Evolutionary conservation across 2,888 invertebrate genomes (phyloP).

Genomic region (Acrocyrtus sp.): DNA sequence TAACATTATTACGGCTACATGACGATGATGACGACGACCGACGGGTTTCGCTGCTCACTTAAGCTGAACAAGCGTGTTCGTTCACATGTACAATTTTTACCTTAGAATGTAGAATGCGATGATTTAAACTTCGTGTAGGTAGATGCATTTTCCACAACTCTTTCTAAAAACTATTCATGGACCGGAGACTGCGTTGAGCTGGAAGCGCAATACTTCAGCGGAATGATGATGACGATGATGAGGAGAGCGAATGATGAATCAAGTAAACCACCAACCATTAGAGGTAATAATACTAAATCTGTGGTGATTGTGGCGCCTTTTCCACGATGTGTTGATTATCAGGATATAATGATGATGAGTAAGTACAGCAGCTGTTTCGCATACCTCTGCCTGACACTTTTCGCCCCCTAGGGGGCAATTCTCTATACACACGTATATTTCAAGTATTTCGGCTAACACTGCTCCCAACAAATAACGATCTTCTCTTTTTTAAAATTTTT

Average conservation of each 20-base stretch:
- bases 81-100: not conserved
- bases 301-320: conserved; percentile 54
- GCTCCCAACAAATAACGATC: no score
- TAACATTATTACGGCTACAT: not conserved
- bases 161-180: no score
- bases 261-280: conserved; percentile 54
- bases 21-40: not conserved
- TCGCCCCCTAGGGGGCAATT: conserved; percentile 39
- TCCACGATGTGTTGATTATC: conserved; percentile 53
- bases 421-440: conserved; percentile 7
- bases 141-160: no score
- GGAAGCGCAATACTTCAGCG: no score
- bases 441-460: no score
- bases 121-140: no score
- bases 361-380: conserved; percentile 56
- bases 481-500: no score
- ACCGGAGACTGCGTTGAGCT: not conserved
- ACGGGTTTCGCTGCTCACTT: conserved; percentile 27
- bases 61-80: conserved; percentile 15
- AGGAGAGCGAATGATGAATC: conserved; percentile 43
- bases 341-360: conserved; percentile 45
- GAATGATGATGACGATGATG: conserved; percentile 25
- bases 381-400: conserved; percentile 47
- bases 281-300: conserved; percentile 52
- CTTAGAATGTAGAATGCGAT: no score